Percentiles rank a stretch among this genome's conserved stretches.
These are phyloP conservation scores for Limnephilus auricula DNA, from an alignment of 2,888 invertebrate genomes.

Conservation along the genomic window DNA sequence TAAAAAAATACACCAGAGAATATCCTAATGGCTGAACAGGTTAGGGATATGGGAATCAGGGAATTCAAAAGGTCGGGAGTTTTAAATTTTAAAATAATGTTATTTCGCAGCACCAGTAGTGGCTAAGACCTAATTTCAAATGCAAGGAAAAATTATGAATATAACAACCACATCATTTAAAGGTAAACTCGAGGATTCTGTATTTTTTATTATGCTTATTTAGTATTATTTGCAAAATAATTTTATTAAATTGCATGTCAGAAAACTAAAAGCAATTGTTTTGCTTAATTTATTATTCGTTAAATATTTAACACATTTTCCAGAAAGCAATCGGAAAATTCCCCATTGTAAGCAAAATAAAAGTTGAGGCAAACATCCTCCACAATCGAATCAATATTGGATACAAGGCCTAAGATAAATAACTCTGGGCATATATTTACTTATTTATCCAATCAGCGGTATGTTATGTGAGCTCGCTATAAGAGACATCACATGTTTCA, in stretches of 20 bases:
- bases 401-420: neutral
- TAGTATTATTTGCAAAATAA: neutral
- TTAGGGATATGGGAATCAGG: neutral
- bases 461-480: neutral
- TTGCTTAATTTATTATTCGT: neutral
- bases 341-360: neutral
- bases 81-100: neutral
- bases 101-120: neutral
- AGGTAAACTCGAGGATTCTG: neutral
- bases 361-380: neutral
- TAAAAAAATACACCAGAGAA: neutral
- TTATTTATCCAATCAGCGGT: neutral
- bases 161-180: neutral
- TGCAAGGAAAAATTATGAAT: neutral
- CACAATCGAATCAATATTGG: neutral
- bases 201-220: neutral
- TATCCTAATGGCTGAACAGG: neutral
- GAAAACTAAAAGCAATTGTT: neutral
- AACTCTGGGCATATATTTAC: constrained; percentile 5
- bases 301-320: neutral
- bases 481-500: constrained; percentile 33
- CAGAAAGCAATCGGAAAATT: neutral
- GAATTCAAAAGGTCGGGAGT: neutral
- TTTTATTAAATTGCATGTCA: neutral
- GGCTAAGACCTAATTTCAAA: neutral